Percentiles rank a stretch among this genome's conserved stretches.
These are phyloP conservation scores for Drosophila neotestacea DNA, from an alignment of 2,888 invertebrate genomes.

Conservation along the genomic window DNA sequence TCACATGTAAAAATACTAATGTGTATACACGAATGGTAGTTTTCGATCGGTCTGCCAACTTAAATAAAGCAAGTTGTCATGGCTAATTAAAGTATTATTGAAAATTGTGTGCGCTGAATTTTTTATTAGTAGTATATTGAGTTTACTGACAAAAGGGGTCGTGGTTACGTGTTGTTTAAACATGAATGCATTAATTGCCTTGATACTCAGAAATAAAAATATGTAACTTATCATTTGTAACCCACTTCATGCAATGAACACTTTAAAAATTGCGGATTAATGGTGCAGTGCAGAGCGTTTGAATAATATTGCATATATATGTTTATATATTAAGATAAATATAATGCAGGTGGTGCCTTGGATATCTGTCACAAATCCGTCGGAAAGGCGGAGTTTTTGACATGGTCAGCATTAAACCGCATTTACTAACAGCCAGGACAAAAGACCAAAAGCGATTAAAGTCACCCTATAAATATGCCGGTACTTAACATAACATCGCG, in stretches of 20 bases:
- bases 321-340: neutral
- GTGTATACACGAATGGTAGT: neutral
- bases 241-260: neutral
- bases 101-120: slow-evolving; percentile 26
- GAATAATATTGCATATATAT: neutral
- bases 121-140: slow-evolving; percentile 12
- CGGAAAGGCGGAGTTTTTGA: neutral
- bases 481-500: slow-evolving; percentile 9
- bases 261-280: neutral
- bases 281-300: neutral
- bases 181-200: neutral
- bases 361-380: neutral
- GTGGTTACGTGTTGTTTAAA: neutral
- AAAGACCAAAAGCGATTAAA: neutral
- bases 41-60: slow-evolving; percentile 20
- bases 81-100: slow-evolving; percentile 7
- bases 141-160: slow-evolving; percentile 17
- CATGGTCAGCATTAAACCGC: neutral
- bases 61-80: slow-evolving; percentile 24
- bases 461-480: neutral
- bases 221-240: neutral
- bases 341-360: neutral
- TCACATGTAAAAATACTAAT: neutral
- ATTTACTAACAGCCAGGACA: neutral
- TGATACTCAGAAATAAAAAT: neutral